phyloP scores from a whole-genome alignment of 2,888 invertebrate genomes.

The Drosophila hamatofila region DNA sequence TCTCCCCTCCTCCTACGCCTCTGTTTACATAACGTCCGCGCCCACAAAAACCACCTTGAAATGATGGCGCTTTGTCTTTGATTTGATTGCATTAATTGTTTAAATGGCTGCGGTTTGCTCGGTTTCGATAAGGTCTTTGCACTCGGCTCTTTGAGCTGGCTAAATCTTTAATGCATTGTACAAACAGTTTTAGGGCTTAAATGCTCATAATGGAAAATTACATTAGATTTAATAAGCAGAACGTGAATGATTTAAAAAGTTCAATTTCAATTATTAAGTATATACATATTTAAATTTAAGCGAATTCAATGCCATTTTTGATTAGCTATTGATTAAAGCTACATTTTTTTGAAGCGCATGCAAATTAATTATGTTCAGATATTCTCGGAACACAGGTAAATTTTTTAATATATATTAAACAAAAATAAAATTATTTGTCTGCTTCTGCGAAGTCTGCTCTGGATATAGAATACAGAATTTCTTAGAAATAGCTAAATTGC shows the following conservation, averaged over 20 bases:
- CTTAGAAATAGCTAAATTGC: neutral
- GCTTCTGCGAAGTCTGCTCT: neutral
- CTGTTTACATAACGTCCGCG: slow-evolving; percentile 20
- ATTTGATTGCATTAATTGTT: slow-evolving; percentile 66
- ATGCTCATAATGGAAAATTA: neutral
- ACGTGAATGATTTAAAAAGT: neutral
- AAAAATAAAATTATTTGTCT: neutral
- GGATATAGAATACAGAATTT: neutral
- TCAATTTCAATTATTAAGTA: neutral
- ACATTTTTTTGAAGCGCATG: neutral
- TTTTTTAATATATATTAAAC: neutral
- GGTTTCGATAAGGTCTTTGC: neutral
- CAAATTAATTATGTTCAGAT: neutral
- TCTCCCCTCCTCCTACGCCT: neutral
- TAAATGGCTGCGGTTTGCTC: slow-evolving; percentile 43
- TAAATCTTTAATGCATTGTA: slow-evolving; percentile 2
- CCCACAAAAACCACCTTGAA: slow-evolving; percentile 43
- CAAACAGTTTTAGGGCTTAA: neutral
- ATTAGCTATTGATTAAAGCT: neutral
- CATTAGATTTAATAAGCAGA: neutral
- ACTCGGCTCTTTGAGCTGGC: neutral
- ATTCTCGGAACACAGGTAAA: neutral
- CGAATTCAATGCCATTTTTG: neutral
- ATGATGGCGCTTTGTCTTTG: slow-evolving; percentile 57
- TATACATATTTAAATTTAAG: neutral